Conservation (phyloP, 35 echinoderm and acorn worm genomes). For the Apostichopus parvimensis region DNA sequence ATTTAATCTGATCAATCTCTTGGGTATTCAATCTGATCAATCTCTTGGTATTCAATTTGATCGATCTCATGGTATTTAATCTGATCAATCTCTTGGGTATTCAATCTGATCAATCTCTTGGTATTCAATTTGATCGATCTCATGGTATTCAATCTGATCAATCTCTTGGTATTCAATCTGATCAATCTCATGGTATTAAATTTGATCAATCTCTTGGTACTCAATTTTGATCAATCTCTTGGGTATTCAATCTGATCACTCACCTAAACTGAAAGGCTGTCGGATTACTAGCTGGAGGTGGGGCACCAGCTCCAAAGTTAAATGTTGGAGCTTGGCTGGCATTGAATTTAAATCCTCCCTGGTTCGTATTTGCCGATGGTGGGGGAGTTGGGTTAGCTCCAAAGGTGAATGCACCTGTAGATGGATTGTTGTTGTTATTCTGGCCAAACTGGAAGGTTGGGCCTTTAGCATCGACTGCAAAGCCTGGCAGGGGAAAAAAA, state of each 20-base stretch:
- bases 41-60: too few species aligned
- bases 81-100: too few species aligned
- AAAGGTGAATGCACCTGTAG: constrained; percentile 16
- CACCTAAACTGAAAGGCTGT: constrained; percentile 47
- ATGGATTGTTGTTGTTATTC: constrained; percentile 46
- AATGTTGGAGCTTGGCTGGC: constrained; percentile 7
- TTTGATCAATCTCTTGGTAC: too few species aligned
- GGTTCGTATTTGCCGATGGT: neutral
- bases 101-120: too few species aligned
- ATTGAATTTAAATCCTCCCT: constrained; percentile 6
- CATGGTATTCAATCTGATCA: too few species aligned
- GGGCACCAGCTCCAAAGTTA: neutral
- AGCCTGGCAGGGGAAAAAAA: neutral
- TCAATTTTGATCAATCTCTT: neutral
- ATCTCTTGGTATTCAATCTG: too few species aligned
- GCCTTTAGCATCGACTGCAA: neutral
- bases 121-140: too few species aligned
- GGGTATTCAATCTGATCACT: neutral
- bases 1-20: too few species aligned
- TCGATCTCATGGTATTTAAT: too few species aligned
- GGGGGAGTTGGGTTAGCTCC: neutral
- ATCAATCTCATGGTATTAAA: too few species aligned
- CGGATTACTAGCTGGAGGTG: neutral
- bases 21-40: too few species aligned
- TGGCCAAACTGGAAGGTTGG: constrained; percentile 50